phyloP scores from a whole-genome alignment of 2,113 vertebrate species.

The Hystrix brachyura region DNA sequence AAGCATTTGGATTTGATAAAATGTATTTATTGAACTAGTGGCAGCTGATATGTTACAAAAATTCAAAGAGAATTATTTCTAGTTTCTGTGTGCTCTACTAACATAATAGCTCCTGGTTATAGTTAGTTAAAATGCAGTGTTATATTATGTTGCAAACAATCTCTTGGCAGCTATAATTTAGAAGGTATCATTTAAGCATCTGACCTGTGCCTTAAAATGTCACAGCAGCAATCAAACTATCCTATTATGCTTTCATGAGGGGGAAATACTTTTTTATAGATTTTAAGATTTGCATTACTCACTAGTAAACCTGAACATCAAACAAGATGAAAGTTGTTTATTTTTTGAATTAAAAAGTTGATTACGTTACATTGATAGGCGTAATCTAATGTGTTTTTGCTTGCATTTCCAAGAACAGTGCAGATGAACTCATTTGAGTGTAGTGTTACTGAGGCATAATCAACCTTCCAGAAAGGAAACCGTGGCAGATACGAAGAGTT shows the following conservation, averaged over 20 bases:
- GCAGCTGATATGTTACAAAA: constrained; percentile 49
- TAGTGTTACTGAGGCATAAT: background rate
- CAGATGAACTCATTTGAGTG: constrained; percentile 59
- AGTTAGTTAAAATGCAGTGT: constrained; percentile 74
- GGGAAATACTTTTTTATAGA: constrained; percentile 64
- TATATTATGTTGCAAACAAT: constrained; percentile 61
- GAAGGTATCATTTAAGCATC: constrained; percentile 72
- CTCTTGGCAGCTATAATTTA: constrained; percentile 66
- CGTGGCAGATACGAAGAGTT: constrained; percentile 20
- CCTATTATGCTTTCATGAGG: constrained; percentile 59
- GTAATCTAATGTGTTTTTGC: constrained; percentile 38
- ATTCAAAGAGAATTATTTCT: constrained; percentile 60
- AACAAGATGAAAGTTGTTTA: constrained; percentile 62
- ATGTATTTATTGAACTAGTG: constrained; percentile 52
- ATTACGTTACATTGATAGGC: constrained; percentile 41
- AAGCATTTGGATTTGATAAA: constrained; percentile 8
- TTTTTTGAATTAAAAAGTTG: constrained; percentile 69
- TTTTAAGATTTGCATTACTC: constrained; percentile 65
- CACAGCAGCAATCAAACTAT: constrained; percentile 65
- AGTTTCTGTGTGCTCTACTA: constrained; percentile 26
- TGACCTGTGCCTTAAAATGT: constrained; percentile 76
- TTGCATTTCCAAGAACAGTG: constrained; percentile 55
- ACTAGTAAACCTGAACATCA: constrained; percentile 67
- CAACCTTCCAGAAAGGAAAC: constrained; percentile 44
- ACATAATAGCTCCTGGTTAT: constrained; percentile 70